Conservation (phyloP, 23 tunicate species). For the Oikopleura vanhoeffeni region DNA sequence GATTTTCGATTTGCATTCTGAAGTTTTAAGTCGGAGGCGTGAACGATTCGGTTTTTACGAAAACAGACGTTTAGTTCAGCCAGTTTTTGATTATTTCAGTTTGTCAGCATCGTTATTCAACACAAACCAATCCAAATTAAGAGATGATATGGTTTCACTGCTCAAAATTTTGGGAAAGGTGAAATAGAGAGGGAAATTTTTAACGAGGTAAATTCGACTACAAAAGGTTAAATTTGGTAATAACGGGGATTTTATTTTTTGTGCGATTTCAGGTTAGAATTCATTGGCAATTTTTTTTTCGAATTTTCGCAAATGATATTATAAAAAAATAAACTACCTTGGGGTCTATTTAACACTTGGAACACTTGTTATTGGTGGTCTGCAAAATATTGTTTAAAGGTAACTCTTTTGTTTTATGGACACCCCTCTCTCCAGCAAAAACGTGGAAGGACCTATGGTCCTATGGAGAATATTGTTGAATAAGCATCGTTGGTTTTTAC, state of each 20-base stretch:
- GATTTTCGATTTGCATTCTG: slow-evolving; percentile 56
- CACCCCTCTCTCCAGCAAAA: no score
- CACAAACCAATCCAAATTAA: slow-evolving; percentile 21
- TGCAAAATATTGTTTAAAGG: no score
- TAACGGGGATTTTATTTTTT: no score
- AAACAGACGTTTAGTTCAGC: slow-evolving; percentile 27
- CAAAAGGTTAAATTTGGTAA: no score
- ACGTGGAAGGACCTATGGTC: no score
- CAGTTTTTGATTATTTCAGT: slow-evolving; percentile 79
- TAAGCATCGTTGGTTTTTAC: no score
- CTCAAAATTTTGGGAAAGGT: background rate
- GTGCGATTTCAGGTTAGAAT: background rate
- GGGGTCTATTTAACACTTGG: background rate
- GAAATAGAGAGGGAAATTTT: background rate
- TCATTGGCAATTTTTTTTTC: background rate
- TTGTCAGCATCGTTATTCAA: slow-evolving; percentile 35
- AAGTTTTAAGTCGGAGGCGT: slow-evolving; percentile 18
- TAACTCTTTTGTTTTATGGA: no score
- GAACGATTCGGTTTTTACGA: slow-evolving; percentile 50
- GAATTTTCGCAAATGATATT: background rate
- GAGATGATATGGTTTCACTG: slow-evolving; percentile 21
- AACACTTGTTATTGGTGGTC: no score
- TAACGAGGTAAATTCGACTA: no score
- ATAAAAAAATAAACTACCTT: no score
- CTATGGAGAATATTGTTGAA: no score